Percentiles rank a stretch among this genome's conserved stretches.
Conservation (phyloP, 2,888 invertebrate species). For the Pandemis heparana region DNA sequence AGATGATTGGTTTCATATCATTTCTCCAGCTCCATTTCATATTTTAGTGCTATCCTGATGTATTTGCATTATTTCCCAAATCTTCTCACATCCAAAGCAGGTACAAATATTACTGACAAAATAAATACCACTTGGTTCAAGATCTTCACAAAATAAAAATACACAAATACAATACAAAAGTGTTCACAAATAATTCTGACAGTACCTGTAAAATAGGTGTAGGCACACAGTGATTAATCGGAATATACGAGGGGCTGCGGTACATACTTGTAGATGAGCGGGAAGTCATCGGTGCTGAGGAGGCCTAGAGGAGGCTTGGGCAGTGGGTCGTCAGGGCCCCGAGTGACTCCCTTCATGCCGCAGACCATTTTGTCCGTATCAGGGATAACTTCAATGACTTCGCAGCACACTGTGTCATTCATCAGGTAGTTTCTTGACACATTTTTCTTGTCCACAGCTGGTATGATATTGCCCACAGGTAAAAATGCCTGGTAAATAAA, state of each 20-base stretch:
- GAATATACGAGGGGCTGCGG: constrained; percentile 44
- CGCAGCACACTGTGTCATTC: constrained; percentile 95
- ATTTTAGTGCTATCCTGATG: constrained; percentile 19
- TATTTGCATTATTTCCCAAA: constrained; percentile 22
- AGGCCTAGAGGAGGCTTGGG: constrained; percentile 92
- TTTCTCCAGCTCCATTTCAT: constrained; percentile 31
- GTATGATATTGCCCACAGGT: constrained; percentile 89
- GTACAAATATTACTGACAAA: constrained; percentile 46
- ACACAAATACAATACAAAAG: constrained; percentile 67
- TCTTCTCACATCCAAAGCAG: constrained; percentile 43
- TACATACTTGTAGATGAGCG: constrained; percentile 93
- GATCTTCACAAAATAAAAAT: constrained; percentile 66
- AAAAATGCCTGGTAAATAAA: constrained; percentile 85
- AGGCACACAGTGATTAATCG: constrained; percentile 62
- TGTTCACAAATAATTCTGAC: constrained; percentile 60
- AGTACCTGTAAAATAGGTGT: constrained; percentile 70
- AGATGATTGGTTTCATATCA: constrained; percentile 30
- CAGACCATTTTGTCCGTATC: constrained; percentile 95
- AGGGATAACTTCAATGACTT: constrained; percentile 94
- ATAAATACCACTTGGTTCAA: constrained; percentile 69
- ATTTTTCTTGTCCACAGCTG: constrained; percentile 92
- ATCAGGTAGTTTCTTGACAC: constrained; percentile 91
- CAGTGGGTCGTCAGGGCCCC: constrained; percentile 89
- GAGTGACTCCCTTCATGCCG: constrained; percentile 93
- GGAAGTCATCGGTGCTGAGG: constrained; percentile 93